Conservation (phyloP, 1,140 invertebrate species). For the Bombus pyrosoma region DNA sequence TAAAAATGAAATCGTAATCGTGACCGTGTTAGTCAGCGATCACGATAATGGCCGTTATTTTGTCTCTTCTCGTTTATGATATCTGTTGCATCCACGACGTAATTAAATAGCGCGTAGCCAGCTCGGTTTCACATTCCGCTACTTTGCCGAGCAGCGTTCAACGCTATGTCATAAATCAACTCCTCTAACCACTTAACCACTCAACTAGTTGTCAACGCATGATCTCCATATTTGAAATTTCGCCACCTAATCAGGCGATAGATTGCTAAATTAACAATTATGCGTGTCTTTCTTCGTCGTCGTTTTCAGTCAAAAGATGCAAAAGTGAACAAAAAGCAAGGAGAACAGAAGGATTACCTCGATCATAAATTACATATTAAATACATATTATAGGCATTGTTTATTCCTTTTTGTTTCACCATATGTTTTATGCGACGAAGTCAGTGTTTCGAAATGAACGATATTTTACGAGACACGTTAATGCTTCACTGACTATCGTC, state of each 20-base stretch:
- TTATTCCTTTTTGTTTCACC: too few species aligned
- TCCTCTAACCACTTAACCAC: not conserved
- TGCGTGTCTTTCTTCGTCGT: not conserved
- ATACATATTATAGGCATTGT: too few species aligned
- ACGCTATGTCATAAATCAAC: not conserved
- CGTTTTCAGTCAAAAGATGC: not conserved
- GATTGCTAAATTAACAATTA: not conserved
- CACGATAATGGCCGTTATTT: not conserved
- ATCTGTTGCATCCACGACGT: not conserved
- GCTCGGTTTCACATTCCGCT: not conserved
- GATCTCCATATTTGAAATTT: not conserved
- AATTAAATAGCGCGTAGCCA: not conserved
- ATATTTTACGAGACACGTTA: not conserved
- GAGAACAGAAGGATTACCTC: too few species aligned
- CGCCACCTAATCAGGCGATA: not conserved
- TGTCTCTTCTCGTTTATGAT: not conserved
- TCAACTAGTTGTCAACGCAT: not conserved
- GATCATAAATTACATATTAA: too few species aligned
- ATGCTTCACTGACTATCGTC: not conserved
- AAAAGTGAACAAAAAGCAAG: too few species aligned
- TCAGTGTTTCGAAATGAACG: not conserved
- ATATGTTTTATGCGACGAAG: too few species aligned
- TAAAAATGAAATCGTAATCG: slow-evolving; percentile 4
- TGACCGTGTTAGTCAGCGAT: not conserved
- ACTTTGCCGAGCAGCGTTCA: not conserved